A percentile compares a stretch with the other conserved stretches of the same genome.
Evolutionary conservation across 2,888 invertebrate genomes (phyloP).

Genomic region (Caenorhabditis auriculariae): DNA sequence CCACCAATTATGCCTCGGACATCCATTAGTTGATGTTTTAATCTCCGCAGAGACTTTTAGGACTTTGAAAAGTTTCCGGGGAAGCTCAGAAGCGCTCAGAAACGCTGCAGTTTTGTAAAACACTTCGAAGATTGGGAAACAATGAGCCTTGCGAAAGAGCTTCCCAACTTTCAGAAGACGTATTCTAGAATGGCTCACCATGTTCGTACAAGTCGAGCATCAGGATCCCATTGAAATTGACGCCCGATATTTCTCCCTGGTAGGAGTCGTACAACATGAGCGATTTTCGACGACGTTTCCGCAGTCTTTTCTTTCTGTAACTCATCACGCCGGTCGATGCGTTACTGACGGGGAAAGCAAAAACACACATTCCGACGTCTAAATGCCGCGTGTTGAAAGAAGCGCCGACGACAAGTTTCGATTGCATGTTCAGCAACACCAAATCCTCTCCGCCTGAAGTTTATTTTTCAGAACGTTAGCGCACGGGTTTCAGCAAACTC

Average conservation of each 20-base stretch:
- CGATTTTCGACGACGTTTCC: constrained; percentile 7
- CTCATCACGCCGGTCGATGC: neutral
- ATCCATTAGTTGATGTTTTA: too few species aligned
- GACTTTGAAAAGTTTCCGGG: too few species aligned
- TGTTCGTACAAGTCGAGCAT: constrained; percentile 54
- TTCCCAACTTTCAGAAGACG: too few species aligned
- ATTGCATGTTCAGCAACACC: constrained; percentile 55
- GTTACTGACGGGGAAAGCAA: neutral
- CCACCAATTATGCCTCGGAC: too few species aligned
- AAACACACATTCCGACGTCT: constrained; percentile 5
- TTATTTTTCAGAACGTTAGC: neutral
- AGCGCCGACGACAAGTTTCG: constrained; percentile 52
- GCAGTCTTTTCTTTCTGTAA: too few species aligned
- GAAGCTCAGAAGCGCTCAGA: too few species aligned
- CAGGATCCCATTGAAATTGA: constrained; percentile 57
- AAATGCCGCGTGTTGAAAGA: constrained; percentile 48
- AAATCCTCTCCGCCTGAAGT: constrained; percentile 36
- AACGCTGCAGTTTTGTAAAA: too few species aligned
- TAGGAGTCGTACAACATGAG: constrained; percentile 51
- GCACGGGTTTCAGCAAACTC: constrained; percentile 5
- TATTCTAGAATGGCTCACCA: constrained; percentile 29
- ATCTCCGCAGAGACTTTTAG: too few species aligned
- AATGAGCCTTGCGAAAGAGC: neutral
- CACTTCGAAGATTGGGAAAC: neutral
- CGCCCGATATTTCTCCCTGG: constrained; percentile 53